Percentiles rank a stretch among this genome's conserved stretches.
Evolutionary conservation across 2,888 invertebrate species (phyloP).

Genomic region (Machimus atricapillus): DNA sequence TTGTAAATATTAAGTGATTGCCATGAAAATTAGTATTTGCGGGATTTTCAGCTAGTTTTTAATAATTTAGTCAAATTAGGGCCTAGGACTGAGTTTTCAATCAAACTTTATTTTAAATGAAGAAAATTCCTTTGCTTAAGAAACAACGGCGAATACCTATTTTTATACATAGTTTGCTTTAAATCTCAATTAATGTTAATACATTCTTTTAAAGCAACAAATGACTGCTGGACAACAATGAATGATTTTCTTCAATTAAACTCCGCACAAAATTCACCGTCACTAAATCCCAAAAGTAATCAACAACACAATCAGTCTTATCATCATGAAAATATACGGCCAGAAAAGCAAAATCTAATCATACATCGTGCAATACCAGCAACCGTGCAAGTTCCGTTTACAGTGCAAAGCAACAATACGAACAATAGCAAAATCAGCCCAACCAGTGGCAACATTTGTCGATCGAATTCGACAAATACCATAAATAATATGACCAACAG

Average conservation of each 20-base stretch:
- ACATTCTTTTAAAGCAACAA: conserved; percentile 53
- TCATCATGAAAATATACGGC: conserved; percentile 51
- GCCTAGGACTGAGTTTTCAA: no score
- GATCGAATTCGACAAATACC: not conserved
- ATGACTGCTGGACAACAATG: conserved; percentile 58
- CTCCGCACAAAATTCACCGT: conserved; percentile 24
- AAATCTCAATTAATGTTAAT: not conserved
- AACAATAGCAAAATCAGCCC: conserved; percentile 27
- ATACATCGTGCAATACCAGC: conserved; percentile 43
- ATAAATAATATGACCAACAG: conserved; percentile 15
- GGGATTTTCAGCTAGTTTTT: no score
- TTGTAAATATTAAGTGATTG: no score
- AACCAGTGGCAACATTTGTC: not conserved
- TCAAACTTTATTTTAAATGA: not conserved
- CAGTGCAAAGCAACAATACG: conserved; percentile 54
- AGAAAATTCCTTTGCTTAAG: not conserved
- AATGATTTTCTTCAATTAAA: conserved; percentile 51
- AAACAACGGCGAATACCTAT: not conserved
- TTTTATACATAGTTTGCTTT: not conserved
- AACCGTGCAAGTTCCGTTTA: conserved; percentile 51
- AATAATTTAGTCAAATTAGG: no score
- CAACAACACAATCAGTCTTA: conserved; percentile 43
- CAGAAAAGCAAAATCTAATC: conserved; percentile 55
- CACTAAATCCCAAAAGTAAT: not conserved
- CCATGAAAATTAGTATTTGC: no score